phyloP scores from a whole-genome alignment of 2,888 invertebrate species.

The Prosopocoilus inquinatus region DNA sequence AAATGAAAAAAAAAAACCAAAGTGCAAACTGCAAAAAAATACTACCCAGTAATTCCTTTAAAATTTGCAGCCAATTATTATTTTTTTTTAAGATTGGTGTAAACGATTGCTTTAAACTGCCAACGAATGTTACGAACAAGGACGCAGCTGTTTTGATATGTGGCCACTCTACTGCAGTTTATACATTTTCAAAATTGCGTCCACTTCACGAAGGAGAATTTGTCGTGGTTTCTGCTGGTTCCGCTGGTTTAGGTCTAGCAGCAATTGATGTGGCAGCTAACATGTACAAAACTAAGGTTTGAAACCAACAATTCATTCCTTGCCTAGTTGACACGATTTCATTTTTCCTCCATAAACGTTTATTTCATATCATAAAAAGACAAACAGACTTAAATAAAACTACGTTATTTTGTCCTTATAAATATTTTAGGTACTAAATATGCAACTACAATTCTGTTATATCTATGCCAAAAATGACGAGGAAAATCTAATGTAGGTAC shows the following conservation, averaged over 20 bases:
- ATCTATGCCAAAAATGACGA: too few relatives aligned
- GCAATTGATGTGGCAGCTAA: conserved; percentile 68
- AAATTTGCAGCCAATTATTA: background rate
- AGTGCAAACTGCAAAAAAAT: too few relatives aligned
- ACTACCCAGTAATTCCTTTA: too few relatives aligned
- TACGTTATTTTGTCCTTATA: too few relatives aligned
- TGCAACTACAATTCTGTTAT: too few relatives aligned
- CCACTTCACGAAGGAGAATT: conserved; percentile 53
- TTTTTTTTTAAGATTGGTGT: conserved; percentile 39
- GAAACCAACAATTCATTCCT: conserved; percentile 4
- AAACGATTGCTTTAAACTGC: conserved; percentile 60
- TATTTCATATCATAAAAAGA: too few relatives aligned
- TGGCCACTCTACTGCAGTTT: conserved; percentile 64
- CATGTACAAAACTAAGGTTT: conserved; percentile 64
- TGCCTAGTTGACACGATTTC: background rate
- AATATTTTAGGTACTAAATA: too few relatives aligned
- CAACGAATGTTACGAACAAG: conserved; percentile 54
- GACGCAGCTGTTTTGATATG: conserved; percentile 60
- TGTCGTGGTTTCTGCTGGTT: conserved; percentile 64
- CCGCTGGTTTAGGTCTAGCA: conserved; percentile 63
- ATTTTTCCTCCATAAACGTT: background rate
- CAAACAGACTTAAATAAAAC: too few relatives aligned
- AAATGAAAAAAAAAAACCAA: too few relatives aligned
- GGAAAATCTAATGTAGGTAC: too few relatives aligned
- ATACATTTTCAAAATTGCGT: conserved; percentile 60